A percentile compares a stretch with the other conserved stretches of the same genome.
phyloP scores from a whole-genome alignment of 1,140 invertebrate genomes.

The Trinorchestia longiramus region DNA sequence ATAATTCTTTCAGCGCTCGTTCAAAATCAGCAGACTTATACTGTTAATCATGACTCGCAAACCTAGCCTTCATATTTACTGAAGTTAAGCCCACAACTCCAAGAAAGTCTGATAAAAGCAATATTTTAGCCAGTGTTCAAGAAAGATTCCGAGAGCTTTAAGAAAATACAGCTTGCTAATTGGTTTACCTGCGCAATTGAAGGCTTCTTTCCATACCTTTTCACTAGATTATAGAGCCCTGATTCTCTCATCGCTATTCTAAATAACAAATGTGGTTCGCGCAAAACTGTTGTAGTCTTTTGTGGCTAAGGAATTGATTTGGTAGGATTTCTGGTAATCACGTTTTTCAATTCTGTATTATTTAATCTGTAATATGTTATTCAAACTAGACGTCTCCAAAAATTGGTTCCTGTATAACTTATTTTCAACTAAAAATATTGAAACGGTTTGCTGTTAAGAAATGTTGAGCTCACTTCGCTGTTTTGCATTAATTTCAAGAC shows the following conservation, averaged over 20 bases:
- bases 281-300: not conserved
- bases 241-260: not conserved
- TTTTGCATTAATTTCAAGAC: no score
- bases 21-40: not conserved
- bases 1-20: not conserved
- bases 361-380: not conserved
- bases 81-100: not conserved
- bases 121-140: not conserved
- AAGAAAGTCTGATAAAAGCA: not conserved
- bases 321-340: not conserved
- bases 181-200: not conserved
- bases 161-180: not conserved
- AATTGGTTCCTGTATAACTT: no score
- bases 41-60: not conserved
- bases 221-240: not conserved
- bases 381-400: not conserved
- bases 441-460: no score
- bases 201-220: not conserved
- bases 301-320: not conserved
- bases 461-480: no score
- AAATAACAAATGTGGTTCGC: not conserved
- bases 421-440: no score
- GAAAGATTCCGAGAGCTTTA: not conserved
- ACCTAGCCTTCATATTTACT: not conserved
- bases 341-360: not conserved